phyloP scores from a whole-genome alignment of 2,888 invertebrate species.

The Drosophila paranaensis region DNA sequence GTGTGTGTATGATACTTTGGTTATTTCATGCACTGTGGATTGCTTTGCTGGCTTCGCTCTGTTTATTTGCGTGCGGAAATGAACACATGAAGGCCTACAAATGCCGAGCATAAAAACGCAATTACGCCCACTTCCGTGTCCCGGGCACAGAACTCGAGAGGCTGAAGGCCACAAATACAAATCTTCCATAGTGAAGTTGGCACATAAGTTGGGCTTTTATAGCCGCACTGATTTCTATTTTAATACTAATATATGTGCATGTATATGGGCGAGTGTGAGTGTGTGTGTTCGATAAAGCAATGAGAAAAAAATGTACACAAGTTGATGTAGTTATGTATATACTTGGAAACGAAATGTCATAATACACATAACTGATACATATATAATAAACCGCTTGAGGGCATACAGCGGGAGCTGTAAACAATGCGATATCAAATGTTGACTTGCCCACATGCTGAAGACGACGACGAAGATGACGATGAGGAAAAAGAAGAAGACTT shows the following conservation, averaged over 20 bases:
- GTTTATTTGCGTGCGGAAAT: slow-evolving; percentile 78
- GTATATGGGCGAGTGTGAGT: not conserved
- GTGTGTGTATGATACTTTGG: slow-evolving; percentile 5
- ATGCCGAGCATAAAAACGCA: slow-evolving; percentile 75
- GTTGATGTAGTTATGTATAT: slow-evolving; percentile 28
- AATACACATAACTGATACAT: slow-evolving; percentile 73
- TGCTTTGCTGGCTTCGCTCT: slow-evolving; percentile 31
- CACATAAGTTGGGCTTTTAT: slow-evolving; percentile 61
- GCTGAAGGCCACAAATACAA: slow-evolving; percentile 32
- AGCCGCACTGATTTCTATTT: slow-evolving; percentile 52
- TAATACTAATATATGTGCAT: slow-evolving; percentile 46
- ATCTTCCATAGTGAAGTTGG: slow-evolving; percentile 44
- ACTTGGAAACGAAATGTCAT: slow-evolving; percentile 69
- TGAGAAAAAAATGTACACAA: slow-evolving; percentile 28
- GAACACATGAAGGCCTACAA: slow-evolving; percentile 73
- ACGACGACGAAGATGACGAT: not conserved
- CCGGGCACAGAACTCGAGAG: slow-evolving; percentile 11
- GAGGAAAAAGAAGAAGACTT: not conserved
- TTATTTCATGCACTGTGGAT: slow-evolving; percentile 23
- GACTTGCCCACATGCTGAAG: slow-evolving; percentile 58
- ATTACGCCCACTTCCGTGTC: slow-evolving; percentile 74
- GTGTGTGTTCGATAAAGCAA: slow-evolving; percentile 55
- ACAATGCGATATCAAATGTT: slow-evolving; percentile 72
- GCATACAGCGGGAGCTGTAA: slow-evolving; percentile 43
- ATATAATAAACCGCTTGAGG: slow-evolving; percentile 77